Evolutionary conservation across 1,140 invertebrate species (phyloP), one percentile per base, ranked within the genome.

Genomic region (Meloidogyne hapla): DNA sequence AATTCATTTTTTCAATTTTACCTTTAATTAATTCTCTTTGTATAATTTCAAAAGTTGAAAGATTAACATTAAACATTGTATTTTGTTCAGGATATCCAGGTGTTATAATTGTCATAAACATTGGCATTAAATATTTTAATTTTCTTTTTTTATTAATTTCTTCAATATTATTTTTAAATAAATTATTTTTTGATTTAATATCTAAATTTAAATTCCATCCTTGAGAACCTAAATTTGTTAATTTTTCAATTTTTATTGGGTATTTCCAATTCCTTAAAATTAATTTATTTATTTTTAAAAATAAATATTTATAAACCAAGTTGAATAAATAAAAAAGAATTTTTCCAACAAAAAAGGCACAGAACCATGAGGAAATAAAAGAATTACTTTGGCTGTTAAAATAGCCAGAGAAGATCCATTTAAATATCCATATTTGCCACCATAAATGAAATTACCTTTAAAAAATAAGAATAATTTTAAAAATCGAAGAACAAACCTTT

Each of bases 21-120:
- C 66, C 66, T 25, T 68, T 10, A n/a, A 40, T 33, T 6, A 68
- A 40, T 68, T 68, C 66, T 10, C 23, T 33, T 10, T 28, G 66
- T 25, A 68, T 68, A 1, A 68, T 68, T 10, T 18, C 45, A 40
- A 42, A 33, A 21, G 25, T 68, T 2, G 21, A 68, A 6, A n/a
- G n/a, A 23, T 68, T 68, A 5, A 68, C 23, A 21, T 68, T 68
- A 42, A 68, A 68, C 18, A 21, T 68, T 33, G 66, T 42, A 26
- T 68, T 68, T 12, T 68, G 66, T 12, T 68, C 66, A 68, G 45
- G 38, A 10, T 25, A 42, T 21, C 66, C 66, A 18, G 66, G 66
- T 18, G 66, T 68, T 18, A 68, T 42, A 68, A 68, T 68, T 68
- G 66, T 33, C 66, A 68, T 68, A 40, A 42, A n/a, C 66, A 68